Percentiles rank a stretch among this genome's conserved stretches.
These are phyloP conservation scores for Bubo blakistoni DNA, from an alignment of 2,113 vertebrate genomes.

Conservation along the genomic window DNA sequence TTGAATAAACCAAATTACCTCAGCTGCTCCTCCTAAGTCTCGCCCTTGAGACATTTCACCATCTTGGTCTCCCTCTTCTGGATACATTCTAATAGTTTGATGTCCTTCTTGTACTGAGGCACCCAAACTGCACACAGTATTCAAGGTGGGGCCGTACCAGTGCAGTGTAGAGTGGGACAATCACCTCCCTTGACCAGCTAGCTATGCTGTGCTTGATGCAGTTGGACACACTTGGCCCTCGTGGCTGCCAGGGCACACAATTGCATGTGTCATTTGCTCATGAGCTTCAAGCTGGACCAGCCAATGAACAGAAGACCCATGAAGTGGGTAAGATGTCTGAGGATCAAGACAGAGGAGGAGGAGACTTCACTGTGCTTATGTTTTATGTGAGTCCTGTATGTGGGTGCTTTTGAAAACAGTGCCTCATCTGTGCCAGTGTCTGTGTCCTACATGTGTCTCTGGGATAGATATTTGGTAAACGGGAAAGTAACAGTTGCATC, in stretches of 20 bases:
- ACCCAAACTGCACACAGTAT: too few species aligned
- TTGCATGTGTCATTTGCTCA: too few species aligned
- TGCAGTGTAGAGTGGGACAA: neutral
- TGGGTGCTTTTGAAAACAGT: neutral
- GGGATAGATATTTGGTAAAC: neutral
- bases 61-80: neutral
- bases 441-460: neutral
- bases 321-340: neutral
- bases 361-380: accelerated
- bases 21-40: neutral
- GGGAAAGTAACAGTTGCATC: neutral
- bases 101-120: too few species aligned
- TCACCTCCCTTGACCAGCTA: accelerated
- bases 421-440: neutral
- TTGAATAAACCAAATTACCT: neutral
- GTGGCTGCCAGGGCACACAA: neutral
- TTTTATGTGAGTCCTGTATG: neutral
- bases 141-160: neutral
- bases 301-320: neutral
- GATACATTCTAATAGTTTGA: too few species aligned
- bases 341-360: neutral
- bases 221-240: accelerated
- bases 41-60: neutral
- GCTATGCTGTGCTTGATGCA: too few species aligned
- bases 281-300: neutral